Percentiles rank a stretch among this genome's conserved stretches.
phyloP scores from a whole-genome alignment of 2,888 invertebrate species.

The Scrobipalpa costella region DNA sequence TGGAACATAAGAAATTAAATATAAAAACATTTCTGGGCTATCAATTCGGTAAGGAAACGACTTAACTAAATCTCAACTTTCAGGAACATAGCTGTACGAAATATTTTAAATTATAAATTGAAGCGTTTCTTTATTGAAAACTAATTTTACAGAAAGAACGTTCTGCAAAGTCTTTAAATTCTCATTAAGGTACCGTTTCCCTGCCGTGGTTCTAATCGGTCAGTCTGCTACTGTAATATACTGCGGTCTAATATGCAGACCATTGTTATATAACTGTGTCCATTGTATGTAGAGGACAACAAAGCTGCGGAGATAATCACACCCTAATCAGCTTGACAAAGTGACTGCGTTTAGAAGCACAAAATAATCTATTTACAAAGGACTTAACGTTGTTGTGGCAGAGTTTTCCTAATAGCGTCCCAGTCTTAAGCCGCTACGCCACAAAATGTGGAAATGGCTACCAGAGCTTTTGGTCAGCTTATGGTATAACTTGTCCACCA shows the following conservation, averaged over 20 bases:
- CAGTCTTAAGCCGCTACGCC: constrained; percentile 18
- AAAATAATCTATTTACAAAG: constrained; percentile 23
- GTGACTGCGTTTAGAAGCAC: constrained; percentile 13
- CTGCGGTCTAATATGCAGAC: neutral
- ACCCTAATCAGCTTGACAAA: constrained; percentile 18
- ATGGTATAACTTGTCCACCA: neutral
- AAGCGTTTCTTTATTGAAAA: too few species aligned
- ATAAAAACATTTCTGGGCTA: too few species aligned
- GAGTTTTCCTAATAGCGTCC: constrained; percentile 21
- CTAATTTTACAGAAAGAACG: too few species aligned
- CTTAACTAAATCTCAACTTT: too few species aligned
- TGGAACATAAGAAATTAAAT: too few species aligned
- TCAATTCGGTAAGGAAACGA: too few species aligned
- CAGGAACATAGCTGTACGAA: too few species aligned
- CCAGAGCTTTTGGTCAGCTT: neutral
- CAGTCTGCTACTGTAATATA: too few species aligned
- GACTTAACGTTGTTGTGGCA: constrained; percentile 18
- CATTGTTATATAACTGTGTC: neutral
- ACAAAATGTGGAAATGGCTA: constrained; percentile 5
- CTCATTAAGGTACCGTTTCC: too few species aligned
- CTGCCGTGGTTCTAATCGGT: too few species aligned
- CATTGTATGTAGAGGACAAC: constrained; percentile 1
- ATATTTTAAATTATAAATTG: too few species aligned
- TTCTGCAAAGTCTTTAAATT: too few species aligned
- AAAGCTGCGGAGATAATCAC: constrained; percentile 9